A percentile compares a stretch with the other conserved stretches of the same genome.
These are phyloP conservation scores for Corythornis leucogaster DNA, from an alignment of 2,797 vertebrate species.

Conservation along the genomic window DNA sequence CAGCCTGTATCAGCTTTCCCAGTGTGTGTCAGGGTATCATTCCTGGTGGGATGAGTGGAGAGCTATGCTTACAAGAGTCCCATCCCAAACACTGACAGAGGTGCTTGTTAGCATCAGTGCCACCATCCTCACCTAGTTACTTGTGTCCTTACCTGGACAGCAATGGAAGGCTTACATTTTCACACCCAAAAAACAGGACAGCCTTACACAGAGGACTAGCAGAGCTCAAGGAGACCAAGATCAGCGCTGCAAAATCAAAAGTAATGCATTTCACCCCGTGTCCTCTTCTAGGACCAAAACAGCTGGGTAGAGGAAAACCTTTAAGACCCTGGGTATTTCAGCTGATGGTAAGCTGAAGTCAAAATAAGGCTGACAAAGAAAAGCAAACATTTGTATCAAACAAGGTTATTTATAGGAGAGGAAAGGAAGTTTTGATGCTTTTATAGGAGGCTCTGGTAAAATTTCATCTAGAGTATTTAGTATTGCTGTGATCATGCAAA, in stretches of 20 bases:
- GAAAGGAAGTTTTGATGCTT: constrained; percentile 44
- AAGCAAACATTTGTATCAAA: background rate
- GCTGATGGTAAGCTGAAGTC: background rate
- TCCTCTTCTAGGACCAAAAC: background rate
- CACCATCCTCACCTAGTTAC: background rate
- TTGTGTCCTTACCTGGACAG: background rate
- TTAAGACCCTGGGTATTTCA: background rate
- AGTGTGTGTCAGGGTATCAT: too few species aligned
- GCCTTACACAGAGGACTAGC: background rate
- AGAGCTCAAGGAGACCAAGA: background rate
- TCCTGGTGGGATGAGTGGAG: background rate
- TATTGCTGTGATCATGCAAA: background rate
- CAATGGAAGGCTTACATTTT: background rate
- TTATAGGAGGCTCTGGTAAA: constrained; percentile 5
- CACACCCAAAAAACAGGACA: background rate
- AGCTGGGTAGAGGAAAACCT: background rate
- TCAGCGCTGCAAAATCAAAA: background rate
- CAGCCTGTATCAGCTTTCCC: background rate
- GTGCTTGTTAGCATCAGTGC: background rate
- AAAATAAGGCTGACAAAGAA: constrained; percentile 4
- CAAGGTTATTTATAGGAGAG: constrained; percentile 45
- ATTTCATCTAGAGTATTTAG: constrained; percentile 15
- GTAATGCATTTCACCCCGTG: background rate
- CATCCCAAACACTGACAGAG: background rate
- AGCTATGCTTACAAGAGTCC: background rate